These are phyloP conservation scores for Isoperla grammatica DNA, from an alignment of 2,888 invertebrate genomes.

Conservation along the genomic window DNA sequence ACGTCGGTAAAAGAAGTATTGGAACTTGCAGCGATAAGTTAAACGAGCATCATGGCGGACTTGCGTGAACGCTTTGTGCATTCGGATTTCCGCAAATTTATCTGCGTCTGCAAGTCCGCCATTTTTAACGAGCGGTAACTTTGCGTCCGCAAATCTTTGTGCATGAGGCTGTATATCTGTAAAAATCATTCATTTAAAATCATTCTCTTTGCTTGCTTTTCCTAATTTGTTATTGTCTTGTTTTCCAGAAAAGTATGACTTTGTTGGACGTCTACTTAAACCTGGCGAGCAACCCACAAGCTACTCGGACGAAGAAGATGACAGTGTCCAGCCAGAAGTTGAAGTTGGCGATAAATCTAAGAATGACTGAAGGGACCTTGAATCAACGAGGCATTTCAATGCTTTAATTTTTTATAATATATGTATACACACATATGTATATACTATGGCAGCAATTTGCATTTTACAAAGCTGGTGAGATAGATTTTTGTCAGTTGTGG, in stretches of 20 bases:
- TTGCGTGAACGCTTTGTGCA: too few species aligned
- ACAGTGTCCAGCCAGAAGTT: conserved; percentile 38
- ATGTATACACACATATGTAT: too few species aligned
- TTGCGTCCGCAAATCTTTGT: too few species aligned
- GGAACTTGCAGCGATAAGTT: too few species aligned
- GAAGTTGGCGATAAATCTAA: conserved; percentile 10
- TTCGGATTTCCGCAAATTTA: too few species aligned
- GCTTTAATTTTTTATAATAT: not conserved
- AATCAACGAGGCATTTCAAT: not conserved
- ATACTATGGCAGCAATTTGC: conserved; percentile 1
- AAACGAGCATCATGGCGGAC: too few species aligned
- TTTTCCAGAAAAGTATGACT: conserved; percentile 84
- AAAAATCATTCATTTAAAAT: too few species aligned
- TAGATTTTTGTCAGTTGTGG: not conserved
- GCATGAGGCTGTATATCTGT: too few species aligned
- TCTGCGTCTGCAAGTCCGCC: too few species aligned
- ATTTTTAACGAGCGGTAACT: too few species aligned
- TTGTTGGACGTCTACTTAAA: conserved; percentile 82
- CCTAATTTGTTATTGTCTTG: conserved; percentile 26
- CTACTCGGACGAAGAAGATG: conserved; percentile 85
- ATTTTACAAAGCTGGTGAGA: conserved; percentile 4
- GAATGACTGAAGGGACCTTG: conserved; percentile 39
- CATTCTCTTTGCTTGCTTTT: too few species aligned
- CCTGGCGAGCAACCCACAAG: conserved; percentile 86
- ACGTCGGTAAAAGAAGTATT: too few species aligned